A percentile compares a stretch with the other conserved stretches of the same genome.
These are phyloP conservation scores for Thamnophis sirtalis DNA, from an alignment of 2,113 vertebrate genomes.

Conservation along the genomic window DNA sequence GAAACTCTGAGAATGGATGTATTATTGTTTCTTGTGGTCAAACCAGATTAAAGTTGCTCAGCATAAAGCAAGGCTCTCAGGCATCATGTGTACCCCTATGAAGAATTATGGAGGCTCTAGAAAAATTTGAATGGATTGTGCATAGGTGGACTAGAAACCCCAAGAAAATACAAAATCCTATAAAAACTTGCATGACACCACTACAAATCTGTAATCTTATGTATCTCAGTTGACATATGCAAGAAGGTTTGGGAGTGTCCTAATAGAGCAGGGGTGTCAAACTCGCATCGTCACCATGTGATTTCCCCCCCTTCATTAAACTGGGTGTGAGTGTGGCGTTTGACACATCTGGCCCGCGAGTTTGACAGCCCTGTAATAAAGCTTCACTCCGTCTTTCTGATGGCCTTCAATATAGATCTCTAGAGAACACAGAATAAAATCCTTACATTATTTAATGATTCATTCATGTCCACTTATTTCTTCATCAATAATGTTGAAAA, in stretches of 20 bases:
- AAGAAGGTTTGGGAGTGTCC: not conserved
- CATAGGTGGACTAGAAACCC: not conserved
- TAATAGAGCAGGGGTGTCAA: not conserved
- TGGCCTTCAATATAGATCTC: no score
- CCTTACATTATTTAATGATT: not conserved
- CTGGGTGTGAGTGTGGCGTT: rapidly evolving
- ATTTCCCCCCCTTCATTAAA: no score
- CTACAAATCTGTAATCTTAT: not conserved
- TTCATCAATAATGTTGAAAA: not conserved
- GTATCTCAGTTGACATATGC: not conserved
- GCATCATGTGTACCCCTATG: not conserved
- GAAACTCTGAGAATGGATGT: not conserved
- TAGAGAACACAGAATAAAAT: not conserved
- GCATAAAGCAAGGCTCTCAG: not conserved
- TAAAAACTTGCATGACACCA: not conserved
- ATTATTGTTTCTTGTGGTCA: not conserved
- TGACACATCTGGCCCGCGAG: no score
- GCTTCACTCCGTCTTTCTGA: not conserved
- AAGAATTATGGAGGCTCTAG: not conserved
- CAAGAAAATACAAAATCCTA: not conserved
- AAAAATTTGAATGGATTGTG: not conserved
- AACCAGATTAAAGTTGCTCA: not conserved
- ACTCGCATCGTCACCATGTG: no score
- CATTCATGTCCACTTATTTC: not conserved
- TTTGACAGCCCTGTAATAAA: not conserved